phyloP scores from a whole-genome alignment of 2,797 vertebrate species.

The Champsocephalus gunnari region DNA sequence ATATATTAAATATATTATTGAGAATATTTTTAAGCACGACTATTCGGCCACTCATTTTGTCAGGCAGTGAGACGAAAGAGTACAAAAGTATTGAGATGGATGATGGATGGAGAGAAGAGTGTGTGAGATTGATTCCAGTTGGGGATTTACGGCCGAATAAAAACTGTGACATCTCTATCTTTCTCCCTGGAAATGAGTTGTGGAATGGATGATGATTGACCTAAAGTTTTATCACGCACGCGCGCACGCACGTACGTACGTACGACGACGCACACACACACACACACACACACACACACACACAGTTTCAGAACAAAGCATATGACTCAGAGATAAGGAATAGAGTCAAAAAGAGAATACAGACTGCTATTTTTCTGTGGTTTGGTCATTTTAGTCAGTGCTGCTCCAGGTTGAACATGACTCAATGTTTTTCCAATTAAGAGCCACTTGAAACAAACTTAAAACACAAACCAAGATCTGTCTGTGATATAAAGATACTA shows the following conservation, averaged over 20 bases:
- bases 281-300: background rate
- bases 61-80: slow-evolving; percentile 6
- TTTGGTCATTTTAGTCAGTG: slow-evolving; percentile 1
- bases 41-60: slow-evolving; percentile 1
- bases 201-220: slow-evolving; percentile 38
- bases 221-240: slow-evolving; percentile 20
- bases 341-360: slow-evolving; percentile 23
- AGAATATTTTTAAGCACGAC: background rate
- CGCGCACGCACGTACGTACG: slow-evolving; percentile 8
- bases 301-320: background rate
- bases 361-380: slow-evolving; percentile 5
- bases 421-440: background rate
- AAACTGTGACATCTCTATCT: slow-evolving; percentile 43
- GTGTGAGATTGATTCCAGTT: slow-evolving; percentile 40
- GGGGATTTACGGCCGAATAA: slow-evolving; percentile 55
- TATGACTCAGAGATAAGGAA: slow-evolving; percentile 24
- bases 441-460: background rate
- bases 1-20: no score
- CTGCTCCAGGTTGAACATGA: background rate
- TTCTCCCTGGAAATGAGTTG: slow-evolving; percentile 37
- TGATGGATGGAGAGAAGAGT: slow-evolving; percentile 3
- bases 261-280: background rate
- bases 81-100: slow-evolving; percentile 3
- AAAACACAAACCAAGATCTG: background rate
- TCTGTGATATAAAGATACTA: no score